Evolutionary conservation across 2,888 invertebrate genomes (phyloP), one percentile per base, ranked within the genome.

Genomic region (Thecocarcelia acutangulata): DNA sequence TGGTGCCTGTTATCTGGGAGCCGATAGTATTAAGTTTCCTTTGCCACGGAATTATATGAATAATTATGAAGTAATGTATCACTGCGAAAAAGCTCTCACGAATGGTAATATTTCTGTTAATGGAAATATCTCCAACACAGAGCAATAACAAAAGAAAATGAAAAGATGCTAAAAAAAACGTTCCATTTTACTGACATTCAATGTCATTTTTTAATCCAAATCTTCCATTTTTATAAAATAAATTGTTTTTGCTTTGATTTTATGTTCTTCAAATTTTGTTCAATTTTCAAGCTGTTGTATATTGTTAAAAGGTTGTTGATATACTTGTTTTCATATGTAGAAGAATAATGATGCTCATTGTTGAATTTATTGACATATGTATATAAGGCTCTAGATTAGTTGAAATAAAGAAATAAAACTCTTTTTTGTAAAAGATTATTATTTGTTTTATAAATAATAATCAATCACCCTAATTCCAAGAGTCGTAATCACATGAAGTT

Each of bases 1-100:
- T 84, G 98, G 98, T 0, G 97, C 98, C 0, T 96, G 96, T 0
- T 96, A 96, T 91, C 91, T 97, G 42, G 97, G 95, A 0, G 96
- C 97, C 0, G 95, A 95, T 86, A 93, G 93, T 79, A 91, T 95
- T 0, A 89, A 93, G 68, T 93, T 93, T 85, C 89, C 92, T 9
- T 89, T 96, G 66, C 94, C 95, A 0, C 91, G 95, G 21, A 94
- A 96, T 86, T 96, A 95, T 85, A 91, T 93, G 0, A 92, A 93
- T 4, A 95, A 96, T 88, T 94, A 94, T 84, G 91, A 93, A 42
- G 91, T 94, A 0, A 94, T 96, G 89, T 94, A 93, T 85, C 86
- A 87, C 33, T 87, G 59, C 24, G 44, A 64, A 54, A 37, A 72
- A 12, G 3, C 42, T 44, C 64, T 59, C 1, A 69, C 74, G 17